phyloP scores from a whole-genome alignment of 2,113 vertebrate genomes.

The Hippocampus barbouri region DNA sequence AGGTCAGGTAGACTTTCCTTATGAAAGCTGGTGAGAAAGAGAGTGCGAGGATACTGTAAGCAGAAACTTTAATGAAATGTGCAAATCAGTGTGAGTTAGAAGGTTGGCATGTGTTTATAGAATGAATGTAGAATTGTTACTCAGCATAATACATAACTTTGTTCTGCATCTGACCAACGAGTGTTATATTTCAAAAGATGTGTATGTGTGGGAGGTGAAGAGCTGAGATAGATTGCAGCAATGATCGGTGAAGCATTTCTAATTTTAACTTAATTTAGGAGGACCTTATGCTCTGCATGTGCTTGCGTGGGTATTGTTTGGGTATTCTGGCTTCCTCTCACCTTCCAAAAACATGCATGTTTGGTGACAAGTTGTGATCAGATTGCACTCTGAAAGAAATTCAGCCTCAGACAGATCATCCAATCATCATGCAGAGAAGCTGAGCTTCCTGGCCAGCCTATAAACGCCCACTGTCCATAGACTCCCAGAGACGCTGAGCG shows the following conservation, averaged over 20 bases:
- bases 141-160: slow-evolving; percentile 5
- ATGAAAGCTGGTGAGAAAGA: slow-evolving; percentile 72
- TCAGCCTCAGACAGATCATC: too few species aligned
- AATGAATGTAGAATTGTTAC: neutral
- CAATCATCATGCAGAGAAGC: too few species aligned
- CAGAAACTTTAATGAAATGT: slow-evolving; percentile 1
- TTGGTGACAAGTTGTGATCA: too few species aligned
- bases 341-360: too few species aligned
- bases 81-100: slow-evolving; percentile 13
- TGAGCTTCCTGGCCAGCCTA: too few species aligned
- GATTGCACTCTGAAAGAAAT: too few species aligned
- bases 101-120: slow-evolving; percentile 20
- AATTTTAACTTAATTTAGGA: slow-evolving; percentile 45
- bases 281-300: too few species aligned
- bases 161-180: slow-evolving; percentile 24
- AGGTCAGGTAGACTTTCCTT: slow-evolving; percentile 76
- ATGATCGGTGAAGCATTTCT: slow-evolving; percentile 26
- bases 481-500: too few species aligned
- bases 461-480: too few species aligned
- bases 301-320: too few species aligned
- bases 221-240: slow-evolving; percentile 16
- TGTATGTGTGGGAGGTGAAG: slow-evolving; percentile 17
- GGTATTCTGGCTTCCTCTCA: too few species aligned
- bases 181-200: slow-evolving; percentile 33
- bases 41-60: neutral